A percentile compares a stretch with the other conserved stretches of the same genome.
These are phyloP conservation scores for Momotus momota DNA, from an alignment of 2,797 vertebrate species.

Conservation along the genomic window DNA sequence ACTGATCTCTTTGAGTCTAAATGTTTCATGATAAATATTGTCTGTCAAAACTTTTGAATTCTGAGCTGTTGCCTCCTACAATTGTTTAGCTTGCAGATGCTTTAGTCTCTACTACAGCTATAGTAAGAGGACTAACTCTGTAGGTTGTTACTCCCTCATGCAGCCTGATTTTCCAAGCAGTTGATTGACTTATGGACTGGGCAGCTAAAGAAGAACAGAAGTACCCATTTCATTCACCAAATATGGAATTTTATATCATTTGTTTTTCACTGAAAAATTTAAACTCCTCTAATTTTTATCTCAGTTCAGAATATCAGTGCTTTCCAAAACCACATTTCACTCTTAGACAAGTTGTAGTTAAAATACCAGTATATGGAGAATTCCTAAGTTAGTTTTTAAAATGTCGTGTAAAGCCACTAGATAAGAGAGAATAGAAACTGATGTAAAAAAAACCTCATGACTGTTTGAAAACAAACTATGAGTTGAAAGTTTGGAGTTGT, in stretches of 20 bases:
- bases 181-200: background rate
- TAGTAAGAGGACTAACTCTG: background rate
- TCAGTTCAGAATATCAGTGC: background rate
- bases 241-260: background rate
- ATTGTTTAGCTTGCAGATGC: background rate
- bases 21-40: background rate
- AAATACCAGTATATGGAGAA: background rate
- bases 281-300: background rate
- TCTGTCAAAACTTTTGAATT: background rate
- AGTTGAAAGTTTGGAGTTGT: background rate
- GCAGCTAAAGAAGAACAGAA: background rate
- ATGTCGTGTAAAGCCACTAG: background rate
- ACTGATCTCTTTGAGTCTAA: background rate
- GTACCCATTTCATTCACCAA: background rate
- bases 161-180: background rate
- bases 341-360: background rate
- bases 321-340: background rate
- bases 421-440: background rate
- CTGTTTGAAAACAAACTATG: background rate
- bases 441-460: accelerated
- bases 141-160: background rate
- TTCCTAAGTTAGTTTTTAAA: background rate
- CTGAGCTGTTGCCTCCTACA: background rate
- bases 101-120: background rate
- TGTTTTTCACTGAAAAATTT: background rate